These are phyloP conservation scores for Cirrhinus mrigala DNA, from an alignment of 2,797 vertebrate genomes.

Conservation along the genomic window DNA sequence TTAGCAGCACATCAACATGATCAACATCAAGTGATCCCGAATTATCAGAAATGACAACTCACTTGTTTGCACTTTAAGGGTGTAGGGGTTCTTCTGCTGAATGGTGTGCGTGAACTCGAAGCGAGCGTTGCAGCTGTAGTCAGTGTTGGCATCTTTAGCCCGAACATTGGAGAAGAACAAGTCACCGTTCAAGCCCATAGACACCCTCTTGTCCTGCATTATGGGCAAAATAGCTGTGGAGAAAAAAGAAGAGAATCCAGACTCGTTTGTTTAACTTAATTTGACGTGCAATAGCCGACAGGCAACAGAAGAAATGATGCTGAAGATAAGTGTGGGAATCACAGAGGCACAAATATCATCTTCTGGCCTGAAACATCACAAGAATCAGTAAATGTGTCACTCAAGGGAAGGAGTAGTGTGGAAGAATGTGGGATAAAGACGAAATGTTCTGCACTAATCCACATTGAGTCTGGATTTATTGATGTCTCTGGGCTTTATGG, in stretches of 20 bases:
- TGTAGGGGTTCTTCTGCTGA: constrained; percentile 97
- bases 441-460: not conserved
- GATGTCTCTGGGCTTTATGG: not conserved
- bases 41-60: constrained; percentile 72
- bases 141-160: constrained; percentile 84
- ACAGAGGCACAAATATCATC: constrained; percentile 10
- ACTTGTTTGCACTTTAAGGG: constrained; percentile 92
- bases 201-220: constrained; percentile 89
- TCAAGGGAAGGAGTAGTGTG: not conserved
- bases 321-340: constrained; percentile 9
- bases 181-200: constrained; percentile 94
- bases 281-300: not conserved
- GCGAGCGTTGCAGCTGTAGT: constrained; percentile 97
- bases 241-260: not conserved
- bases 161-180: constrained; percentile 96
- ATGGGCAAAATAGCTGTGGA: constrained; percentile 88
- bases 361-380: constrained; percentile 23
- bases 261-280: not conserved
- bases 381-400: not conserved
- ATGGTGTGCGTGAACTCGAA: constrained; percentile 98
- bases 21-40: not conserved
- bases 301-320: constrained; percentile 23
- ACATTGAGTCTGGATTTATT: not conserved
- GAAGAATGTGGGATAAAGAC: constrained; percentile 1
- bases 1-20: not conserved